A percentile compares a stretch with the other conserved stretches of the same genome.
Conservation (phyloP, 2,113 vertebrate genomes). For the Diadophis punctatus region DNA sequence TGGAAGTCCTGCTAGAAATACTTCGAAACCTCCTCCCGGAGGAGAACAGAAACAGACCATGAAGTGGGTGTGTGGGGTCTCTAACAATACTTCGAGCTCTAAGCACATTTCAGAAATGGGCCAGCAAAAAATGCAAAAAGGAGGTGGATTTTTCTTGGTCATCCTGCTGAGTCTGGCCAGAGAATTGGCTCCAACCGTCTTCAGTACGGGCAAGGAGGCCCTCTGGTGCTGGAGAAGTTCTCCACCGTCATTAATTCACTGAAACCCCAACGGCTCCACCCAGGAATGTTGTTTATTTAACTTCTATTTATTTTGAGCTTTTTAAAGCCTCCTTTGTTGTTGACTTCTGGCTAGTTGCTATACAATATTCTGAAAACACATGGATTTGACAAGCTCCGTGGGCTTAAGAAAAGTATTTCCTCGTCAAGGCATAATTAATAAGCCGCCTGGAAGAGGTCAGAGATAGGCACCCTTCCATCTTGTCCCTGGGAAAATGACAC, state of each 20-base stretch:
- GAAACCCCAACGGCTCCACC: not conserved
- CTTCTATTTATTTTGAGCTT: not conserved
- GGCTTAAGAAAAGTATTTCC: not conserved
- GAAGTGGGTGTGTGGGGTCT: no score
- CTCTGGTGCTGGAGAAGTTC: constrained; percentile 40
- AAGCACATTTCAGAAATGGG: not conserved
- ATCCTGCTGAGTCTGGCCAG: not conserved
- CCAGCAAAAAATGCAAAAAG: not conserved
- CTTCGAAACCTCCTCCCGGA: no score
- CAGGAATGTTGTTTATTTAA: not conserved
- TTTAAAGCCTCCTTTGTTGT: not conserved
- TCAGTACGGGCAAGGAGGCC: constrained; percentile 29
- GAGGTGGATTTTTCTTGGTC: not conserved
- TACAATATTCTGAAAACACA: not conserved
- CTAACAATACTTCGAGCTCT: no score
- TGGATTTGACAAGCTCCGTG: not conserved
- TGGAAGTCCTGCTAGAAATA: no score
- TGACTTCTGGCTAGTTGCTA: not conserved
- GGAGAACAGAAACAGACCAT: no score
- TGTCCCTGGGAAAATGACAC: not conserved
- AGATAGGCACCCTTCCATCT: not conserved
- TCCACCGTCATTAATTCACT: not conserved
- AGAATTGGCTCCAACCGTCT: not conserved
- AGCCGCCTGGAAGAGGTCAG: not conserved
- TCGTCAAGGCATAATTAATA: not conserved